phyloP scores from a whole-genome alignment of 2,888 invertebrate genomes.

The Mythimna albipuncta region DNA sequence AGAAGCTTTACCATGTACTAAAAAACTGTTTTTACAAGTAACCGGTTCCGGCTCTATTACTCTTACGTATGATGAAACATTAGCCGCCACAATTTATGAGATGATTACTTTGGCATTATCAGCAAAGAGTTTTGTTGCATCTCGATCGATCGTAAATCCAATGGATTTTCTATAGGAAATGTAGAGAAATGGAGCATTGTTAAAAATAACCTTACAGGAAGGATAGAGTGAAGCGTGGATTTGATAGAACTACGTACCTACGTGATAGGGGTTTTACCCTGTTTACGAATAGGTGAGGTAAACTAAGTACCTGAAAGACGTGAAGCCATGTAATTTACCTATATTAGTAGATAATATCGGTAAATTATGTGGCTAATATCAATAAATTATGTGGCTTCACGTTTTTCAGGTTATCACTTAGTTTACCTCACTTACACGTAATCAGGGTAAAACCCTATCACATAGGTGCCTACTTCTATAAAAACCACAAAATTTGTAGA shows the following conservation, averaged over 20 bases:
- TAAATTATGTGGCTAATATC: too few relatives aligned
- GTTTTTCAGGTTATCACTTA: not conserved
- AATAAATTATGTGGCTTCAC: not conserved
- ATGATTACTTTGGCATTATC: conserved; percentile 71
- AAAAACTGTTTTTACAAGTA: conserved; percentile 49
- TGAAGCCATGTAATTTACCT: not conserved
- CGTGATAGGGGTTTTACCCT: not conserved
- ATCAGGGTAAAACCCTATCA: not conserved
- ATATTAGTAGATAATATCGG: too few relatives aligned
- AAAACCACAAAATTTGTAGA: not conserved
- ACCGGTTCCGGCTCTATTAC: conserved; percentile 56
- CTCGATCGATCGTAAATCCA: conserved; percentile 69
- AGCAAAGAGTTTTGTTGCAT: conserved; percentile 67
- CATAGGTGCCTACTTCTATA: not conserved
- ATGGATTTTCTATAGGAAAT: conserved; percentile 69
- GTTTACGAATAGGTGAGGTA: conserved; percentile 7
- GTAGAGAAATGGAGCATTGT: conserved; percentile 70
- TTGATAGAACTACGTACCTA: not conserved
- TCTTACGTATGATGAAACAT: conserved; percentile 64
- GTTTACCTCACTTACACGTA: conserved; percentile 2
- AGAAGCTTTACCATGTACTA: conserved; percentile 39
- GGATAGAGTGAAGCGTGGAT: conserved; percentile 19
- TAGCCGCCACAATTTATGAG: conserved; percentile 63
- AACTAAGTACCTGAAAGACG: not conserved
- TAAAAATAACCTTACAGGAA: conserved; percentile 57